These are phyloP conservation scores for Toxotes lorentzi DNA, from an alignment of 2,797 vertebrate genomes.

Conservation along the genomic window DNA sequence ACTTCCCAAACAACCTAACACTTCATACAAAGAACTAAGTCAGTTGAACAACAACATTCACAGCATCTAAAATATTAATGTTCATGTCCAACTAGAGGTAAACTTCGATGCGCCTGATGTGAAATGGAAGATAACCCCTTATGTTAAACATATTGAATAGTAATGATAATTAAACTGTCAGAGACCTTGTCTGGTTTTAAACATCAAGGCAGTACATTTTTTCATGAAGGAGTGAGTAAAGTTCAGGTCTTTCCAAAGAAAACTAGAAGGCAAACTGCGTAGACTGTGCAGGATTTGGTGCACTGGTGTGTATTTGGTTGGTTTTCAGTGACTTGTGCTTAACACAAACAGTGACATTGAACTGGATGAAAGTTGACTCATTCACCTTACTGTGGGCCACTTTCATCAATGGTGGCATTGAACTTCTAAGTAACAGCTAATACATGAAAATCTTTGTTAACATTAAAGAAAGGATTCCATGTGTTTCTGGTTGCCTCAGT, in stretches of 20 bases:
- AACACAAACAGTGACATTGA: background rate
- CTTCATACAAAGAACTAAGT: background rate
- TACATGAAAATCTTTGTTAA: background rate
- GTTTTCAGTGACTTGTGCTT: background rate
- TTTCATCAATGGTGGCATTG: background rate
- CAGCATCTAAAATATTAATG: background rate
- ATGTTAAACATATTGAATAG: background rate
- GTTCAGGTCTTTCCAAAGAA: background rate
- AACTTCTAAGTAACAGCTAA: background rate
- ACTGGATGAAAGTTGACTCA: background rate
- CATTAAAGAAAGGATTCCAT: background rate
- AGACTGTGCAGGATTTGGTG: background rate
- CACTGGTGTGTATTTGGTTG: background rate
- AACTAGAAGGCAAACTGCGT: background rate
- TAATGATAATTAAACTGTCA: background rate
- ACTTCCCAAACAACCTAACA: background rate
- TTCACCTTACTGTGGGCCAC: background rate
- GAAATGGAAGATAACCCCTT: background rate
- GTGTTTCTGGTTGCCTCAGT: background rate
- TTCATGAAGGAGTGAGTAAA: background rate
- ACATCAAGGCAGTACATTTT: background rate
- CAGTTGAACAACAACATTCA: background rate
- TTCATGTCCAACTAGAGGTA: background rate
- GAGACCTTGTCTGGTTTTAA: background rate
- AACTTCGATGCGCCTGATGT: background rate